Conservation (phyloP, 2,888 invertebrate species). For the Chymomyza caudatula region DNA sequence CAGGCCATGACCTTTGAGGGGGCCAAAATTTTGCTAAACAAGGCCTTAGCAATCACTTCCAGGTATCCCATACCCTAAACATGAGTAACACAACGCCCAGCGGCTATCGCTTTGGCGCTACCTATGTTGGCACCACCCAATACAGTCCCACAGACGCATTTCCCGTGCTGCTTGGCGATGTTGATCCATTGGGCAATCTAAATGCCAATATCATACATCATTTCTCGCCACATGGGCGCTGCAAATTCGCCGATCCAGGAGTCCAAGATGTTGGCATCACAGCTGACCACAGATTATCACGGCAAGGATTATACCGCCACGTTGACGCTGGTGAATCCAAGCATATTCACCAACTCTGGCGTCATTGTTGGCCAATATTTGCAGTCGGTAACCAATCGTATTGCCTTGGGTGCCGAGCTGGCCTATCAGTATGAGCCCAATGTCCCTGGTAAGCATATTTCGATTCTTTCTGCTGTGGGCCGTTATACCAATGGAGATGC, state of each 20-base stretch:
- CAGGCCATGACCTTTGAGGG: slow-evolving; percentile 98
- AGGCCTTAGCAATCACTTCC: no score
- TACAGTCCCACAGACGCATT: slow-evolving; percentile 93
- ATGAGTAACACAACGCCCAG: no score
- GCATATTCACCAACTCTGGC: slow-evolving; percentile 91
- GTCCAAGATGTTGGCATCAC: slow-evolving; percentile 91
- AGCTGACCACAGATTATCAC: slow-evolving; percentile 92
- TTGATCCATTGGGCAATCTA: slow-evolving; percentile 96
- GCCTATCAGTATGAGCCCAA: slow-evolving; percentile 95
- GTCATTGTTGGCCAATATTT: slow-evolving; percentile 92
- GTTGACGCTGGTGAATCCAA: slow-evolving; percentile 93
- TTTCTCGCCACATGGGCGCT: slow-evolving; percentile 86
- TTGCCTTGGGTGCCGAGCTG: slow-evolving; percentile 94
- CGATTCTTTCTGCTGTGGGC: slow-evolving; percentile 91
- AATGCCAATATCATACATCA: slow-evolving; percentile 98
- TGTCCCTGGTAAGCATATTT: slow-evolving; percentile 93
- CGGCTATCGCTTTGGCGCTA: slow-evolving; percentile 96
- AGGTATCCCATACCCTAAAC: no score
- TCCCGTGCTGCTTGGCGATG: no score
- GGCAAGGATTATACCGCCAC: slow-evolving; percentile 92
- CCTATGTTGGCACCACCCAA: slow-evolving; percentile 97
- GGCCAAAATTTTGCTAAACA: slow-evolving; percentile 95
- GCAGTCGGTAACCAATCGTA: slow-evolving; percentile 87
- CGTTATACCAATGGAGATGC: slow-evolving; percentile 81
- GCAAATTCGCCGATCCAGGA: slow-evolving; percentile 93